Evolutionary conservation across 2,113 vertebrate species (phyloP).

Genomic region (Tyto alba): DNA sequence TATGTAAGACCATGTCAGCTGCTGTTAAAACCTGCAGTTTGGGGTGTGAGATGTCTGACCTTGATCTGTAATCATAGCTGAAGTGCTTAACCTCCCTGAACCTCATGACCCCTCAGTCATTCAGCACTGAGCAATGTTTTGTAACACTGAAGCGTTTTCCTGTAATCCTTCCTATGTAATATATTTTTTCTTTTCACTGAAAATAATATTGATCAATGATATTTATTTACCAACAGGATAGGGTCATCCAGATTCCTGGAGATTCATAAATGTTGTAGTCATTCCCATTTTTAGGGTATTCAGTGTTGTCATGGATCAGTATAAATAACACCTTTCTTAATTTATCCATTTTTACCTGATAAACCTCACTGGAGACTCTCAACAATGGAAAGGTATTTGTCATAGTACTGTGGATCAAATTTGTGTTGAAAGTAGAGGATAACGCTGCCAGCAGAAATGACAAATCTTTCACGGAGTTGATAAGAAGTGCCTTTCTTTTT

Average conservation of each 20-base stretch:
- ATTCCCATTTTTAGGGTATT: neutral
- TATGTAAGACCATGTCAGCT: neutral
- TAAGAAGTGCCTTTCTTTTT: neutral
- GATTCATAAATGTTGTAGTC: neutral
- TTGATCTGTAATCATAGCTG: neutral
- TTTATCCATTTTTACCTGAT: neutral
- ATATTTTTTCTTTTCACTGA: neutral
- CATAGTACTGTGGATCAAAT: neutral
- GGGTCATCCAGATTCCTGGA: neutral
- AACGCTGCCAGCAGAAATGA: neutral
- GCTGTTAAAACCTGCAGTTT: neutral
- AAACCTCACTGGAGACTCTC: neutral
- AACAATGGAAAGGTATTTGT: neutral
- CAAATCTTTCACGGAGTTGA: neutral
- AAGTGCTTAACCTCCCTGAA: neutral
- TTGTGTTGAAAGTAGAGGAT: neutral
- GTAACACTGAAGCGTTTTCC: fast-evolving
- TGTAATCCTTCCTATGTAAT: neutral
- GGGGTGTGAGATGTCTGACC: neutral
- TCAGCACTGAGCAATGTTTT: neutral
- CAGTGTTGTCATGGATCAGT: neutral
- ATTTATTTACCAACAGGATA: neutral
- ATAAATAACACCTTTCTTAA: neutral
- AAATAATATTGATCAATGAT: neutral
- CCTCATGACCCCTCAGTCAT: neutral